A percentile compares a stretch with the other conserved stretches of the same genome.
Conservation (phyloP, 2,113 vertebrate genomes). For the Mellivora capensis region DNA sequence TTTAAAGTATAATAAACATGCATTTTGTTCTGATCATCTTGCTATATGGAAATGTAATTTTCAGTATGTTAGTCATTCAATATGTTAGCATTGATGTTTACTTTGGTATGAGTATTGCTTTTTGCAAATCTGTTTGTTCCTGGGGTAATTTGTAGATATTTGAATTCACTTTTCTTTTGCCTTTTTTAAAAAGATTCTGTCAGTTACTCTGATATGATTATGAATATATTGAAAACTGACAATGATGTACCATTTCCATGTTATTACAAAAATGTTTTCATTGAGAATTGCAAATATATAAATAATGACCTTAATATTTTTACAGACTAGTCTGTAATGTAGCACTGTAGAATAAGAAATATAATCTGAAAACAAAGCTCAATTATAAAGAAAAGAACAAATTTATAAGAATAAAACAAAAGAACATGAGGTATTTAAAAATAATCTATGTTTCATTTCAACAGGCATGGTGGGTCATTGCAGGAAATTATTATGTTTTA, state of each 20-base stretch:
- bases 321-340: background rate
- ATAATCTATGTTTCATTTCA: background rate
- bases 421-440: background rate
- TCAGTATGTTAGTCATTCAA: background rate
- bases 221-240: background rate
- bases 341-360: background rate
- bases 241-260: background rate
- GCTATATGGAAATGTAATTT: background rate
- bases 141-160: background rate
- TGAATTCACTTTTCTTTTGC: background rate
- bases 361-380: background rate
- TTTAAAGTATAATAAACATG: background rate
- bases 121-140: background rate
- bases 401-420: background rate
- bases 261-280: background rate
- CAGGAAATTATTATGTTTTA: background rate
- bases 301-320: background rate
- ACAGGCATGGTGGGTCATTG: background rate
- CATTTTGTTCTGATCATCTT: background rate
- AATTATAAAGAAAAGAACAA: background rate
- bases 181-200: background rate
- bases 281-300: background rate
- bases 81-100: background rate
- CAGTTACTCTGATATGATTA: background rate
- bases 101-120: background rate